Base-by-base conservation (phyloP, 2,888 invertebrate species). In the Unio delphinus region DNA sequence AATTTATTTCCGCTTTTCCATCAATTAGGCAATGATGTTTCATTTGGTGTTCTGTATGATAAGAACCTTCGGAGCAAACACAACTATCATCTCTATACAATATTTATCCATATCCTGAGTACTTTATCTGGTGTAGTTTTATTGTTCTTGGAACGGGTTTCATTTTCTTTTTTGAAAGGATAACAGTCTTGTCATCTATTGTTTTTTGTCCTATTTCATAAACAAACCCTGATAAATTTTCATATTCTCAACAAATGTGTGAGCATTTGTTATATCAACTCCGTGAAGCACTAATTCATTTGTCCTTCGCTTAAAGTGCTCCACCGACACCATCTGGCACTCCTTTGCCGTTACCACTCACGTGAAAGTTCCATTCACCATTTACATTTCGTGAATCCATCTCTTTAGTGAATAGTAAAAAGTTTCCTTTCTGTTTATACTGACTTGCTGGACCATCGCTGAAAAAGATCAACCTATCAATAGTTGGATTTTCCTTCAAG, bases 401-500 rank as follows among this genome's bases (percentile, higher is more conserved):
- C 28, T 28, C 28, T 28, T 28, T 28, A 28, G 28, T 28, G 28
- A 28, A 28, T 28, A 28, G 28, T 28, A 28, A 28, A 28, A 28
- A 28, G 28, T 28, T 28, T 28, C 28, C 28, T 28, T 28, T 28
- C 28, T 28, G 28, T 28, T 28, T 28, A 28, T 28, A 28, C 4
- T 28, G 28, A 28, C 28, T 28, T 28, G 28, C 28, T 28, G 28
- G 28, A 28, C 28, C 28, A 28, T 28, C 69, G 45, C 74, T 75
- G 59, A 69, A 75, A 30, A 78, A 69, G 45, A 77, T 65, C 20
- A 79, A 17, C 23, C 68, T 65, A 56, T 74, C 67, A 30, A 76
- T 61, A 28, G 45, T 11, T 17, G 45, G n/a, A 56, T 28, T 18
- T 54, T 54, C 30, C 0, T 30, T 55, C n/a, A 45, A 23, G 34